These are phyloP conservation scores for Orchesella flavescens DNA, from an alignment of 2,888 invertebrate genomes.

Conservation along the genomic window DNA sequence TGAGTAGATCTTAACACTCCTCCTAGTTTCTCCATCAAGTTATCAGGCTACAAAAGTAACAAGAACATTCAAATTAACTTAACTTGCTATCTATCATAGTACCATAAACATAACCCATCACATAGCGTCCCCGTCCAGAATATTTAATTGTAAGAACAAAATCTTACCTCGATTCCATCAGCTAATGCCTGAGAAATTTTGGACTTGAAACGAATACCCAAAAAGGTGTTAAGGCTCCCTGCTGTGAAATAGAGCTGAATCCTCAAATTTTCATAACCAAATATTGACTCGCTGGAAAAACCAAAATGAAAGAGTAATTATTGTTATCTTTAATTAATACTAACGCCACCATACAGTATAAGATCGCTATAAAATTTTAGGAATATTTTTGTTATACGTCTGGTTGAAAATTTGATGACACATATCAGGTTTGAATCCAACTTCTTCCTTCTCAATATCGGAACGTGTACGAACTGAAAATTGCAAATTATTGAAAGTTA, in stretches of 20 bases:
- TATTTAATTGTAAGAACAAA: background rate
- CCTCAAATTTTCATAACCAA: constrained; percentile 90
- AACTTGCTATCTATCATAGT: background rate
- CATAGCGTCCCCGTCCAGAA: too few species aligned
- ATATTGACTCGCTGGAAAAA: constrained; percentile 85
- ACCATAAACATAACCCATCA: too few species aligned
- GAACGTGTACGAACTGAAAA: constrained; percentile 77
- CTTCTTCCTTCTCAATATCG: constrained; percentile 81
- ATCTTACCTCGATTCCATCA: constrained; percentile 74
- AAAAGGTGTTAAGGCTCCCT: constrained; percentile 85
- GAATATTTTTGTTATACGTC: too few species aligned
- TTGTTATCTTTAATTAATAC: too few species aligned
- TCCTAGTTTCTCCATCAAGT: constrained; percentile 81
- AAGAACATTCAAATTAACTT: constrained; percentile 9
- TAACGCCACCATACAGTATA: too few species aligned
- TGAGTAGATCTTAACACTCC: constrained; percentile 83
- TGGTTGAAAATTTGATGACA: constrained; percentile 95
- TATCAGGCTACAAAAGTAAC: constrained; percentile 80
- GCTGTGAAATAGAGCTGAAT: constrained; percentile 88
- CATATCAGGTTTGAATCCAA: constrained; percentile 86
- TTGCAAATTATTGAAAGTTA: constrained; percentile 16
- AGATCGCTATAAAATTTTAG: too few species aligned
- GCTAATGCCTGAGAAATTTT: constrained; percentile 73
- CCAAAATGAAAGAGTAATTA: constrained; percentile 65
- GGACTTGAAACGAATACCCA: constrained; percentile 81